Evolutionary conservation across 2,888 invertebrate genomes (phyloP), one percentile per base, ranked within the genome.

Genomic region (Homarus gammarus): DNA sequence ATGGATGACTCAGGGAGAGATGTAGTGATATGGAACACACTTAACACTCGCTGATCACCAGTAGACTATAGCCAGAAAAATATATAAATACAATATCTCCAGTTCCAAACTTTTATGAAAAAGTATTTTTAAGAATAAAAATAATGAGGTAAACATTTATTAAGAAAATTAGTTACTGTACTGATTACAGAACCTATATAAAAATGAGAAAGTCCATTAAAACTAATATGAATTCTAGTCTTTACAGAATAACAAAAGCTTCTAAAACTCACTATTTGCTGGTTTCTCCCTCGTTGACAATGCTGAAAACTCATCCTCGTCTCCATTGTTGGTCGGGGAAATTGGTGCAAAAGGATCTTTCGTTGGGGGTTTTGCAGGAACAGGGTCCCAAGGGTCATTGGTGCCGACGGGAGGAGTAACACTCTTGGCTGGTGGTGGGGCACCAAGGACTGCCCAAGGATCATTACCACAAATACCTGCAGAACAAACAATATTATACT

Each of bases 301-400:
- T 18, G 84, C 88, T 15, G 91, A 87, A 61, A 91, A 92, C 51
- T 91, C 91, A 77, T 92, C 92, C 18, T 82, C 33, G 22, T 90
- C 88, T 36, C 89, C 79, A 27, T 87, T 87, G 33, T 83, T 78
- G 18, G 83, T 85, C 51, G 87, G 79, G 18, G 90, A 61, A 61
- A 91, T 31, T 22, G 90, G 90, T 12, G 90, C 86, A 83, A 91
- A 90, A 0, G 91, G 91, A 68, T 91, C 91, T 8, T 72, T 70
- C 49, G 56, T n/a, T 36, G 82, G 87, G 6, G 82, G 27, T 44
- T 79, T 72, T 31, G 49, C 22, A 18, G 77, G 73, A 12, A 89
- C 91, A 31, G 92, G 92, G 40, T 87, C 85, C 92, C 92, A 92
- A 18, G 91, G 92, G 86, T 91, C 92, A 77, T 83, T 88, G 40